Base-by-base conservation (phyloP, 2,797 vertebrate genomes). In the Allobates femoralis region DNA sequence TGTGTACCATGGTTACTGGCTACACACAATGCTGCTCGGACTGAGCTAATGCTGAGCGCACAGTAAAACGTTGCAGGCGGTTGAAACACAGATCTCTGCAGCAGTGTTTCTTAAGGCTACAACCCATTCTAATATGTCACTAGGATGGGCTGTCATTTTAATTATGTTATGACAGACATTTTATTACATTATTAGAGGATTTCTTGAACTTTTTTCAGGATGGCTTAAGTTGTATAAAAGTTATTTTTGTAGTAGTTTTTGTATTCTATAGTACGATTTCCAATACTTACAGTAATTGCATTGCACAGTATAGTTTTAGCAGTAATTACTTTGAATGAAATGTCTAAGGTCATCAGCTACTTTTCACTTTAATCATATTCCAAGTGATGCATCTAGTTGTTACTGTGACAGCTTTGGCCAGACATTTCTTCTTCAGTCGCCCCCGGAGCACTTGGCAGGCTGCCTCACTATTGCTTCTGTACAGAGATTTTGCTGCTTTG, bases 391-490 rank as follows among this genome's bases (percentile, higher is more conserved):
- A 71, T 67, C n/a, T 50, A 71, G 79, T n/a, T 76, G 46, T 86
- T 82, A 21, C 51, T 51, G 41, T 87, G 67, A 80, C 81, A 87
- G 30, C 62, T 87, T 30, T 83, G 51, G 51, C 60, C 64, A 83
- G 74, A 83, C 73, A 21, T 87, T 50, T 51, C 28, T 71, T 78
- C 66, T 87, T 66, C 34, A 69, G 11, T 71, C 80, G 83, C 85
- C 83, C 74, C 74, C 51, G 55, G 26, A 32, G 19, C 10, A 37
- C n/a, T 84, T 87, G 81, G 81, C 86, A 74, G 26, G 2, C 32
- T 67, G 82, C 58, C 77, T 69, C 69, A 21, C 28, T 5, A 1
- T 34, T 78, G 66, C 81, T 84, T 67, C 77, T 32, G 75, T 84
- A 51, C n/a, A 81, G 50, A 84, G 58, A 76, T 81, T 10, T 80